Conservation (phyloP, 2,888 invertebrate species). For the Rotaria socialis region DNA sequence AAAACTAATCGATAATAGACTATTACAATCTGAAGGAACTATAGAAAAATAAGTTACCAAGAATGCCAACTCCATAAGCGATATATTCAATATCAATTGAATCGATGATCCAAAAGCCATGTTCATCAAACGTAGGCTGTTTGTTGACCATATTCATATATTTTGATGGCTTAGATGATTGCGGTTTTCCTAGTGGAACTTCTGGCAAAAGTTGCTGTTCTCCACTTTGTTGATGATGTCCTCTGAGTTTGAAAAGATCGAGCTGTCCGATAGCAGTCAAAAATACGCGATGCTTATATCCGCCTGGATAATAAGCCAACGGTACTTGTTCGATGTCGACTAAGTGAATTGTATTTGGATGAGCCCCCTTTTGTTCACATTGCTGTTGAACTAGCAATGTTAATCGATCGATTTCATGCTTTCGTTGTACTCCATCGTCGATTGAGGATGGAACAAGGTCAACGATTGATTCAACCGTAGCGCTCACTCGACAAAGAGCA, state of each 20-base stretch:
- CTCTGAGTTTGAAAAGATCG: neutral
- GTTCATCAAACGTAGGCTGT: neutral
- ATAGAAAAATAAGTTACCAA: constrained; percentile 40
- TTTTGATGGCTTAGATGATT: neutral
- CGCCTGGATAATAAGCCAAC: constrained; percentile 53
- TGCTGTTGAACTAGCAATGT: constrained; percentile 31
- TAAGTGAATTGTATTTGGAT: constrained; percentile 45
- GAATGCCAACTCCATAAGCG: constrained; percentile 54
- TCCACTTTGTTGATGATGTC: neutral
- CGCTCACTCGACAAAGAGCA: constrained; percentile 54
- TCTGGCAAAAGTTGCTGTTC: neutral
- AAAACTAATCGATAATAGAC: too few species aligned
- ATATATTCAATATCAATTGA: constrained; percentile 53
- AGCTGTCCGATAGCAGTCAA: constrained; percentile 53
- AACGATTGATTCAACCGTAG: constrained; percentile 51
- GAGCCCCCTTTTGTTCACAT: constrained; percentile 46
- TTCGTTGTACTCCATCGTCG: constrained; percentile 40
- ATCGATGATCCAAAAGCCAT: neutral
- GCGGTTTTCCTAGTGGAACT: neutral
- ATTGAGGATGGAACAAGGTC: constrained; percentile 49
- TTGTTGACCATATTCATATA: neutral
- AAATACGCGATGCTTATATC: constrained; percentile 51
- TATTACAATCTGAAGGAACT: too few species aligned
- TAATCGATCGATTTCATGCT: neutral
- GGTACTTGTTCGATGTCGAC: constrained; percentile 50